Base-by-base conservation (phyloP, 2,797 vertebrate species). In the Sphenopsis melanotis region DNA sequence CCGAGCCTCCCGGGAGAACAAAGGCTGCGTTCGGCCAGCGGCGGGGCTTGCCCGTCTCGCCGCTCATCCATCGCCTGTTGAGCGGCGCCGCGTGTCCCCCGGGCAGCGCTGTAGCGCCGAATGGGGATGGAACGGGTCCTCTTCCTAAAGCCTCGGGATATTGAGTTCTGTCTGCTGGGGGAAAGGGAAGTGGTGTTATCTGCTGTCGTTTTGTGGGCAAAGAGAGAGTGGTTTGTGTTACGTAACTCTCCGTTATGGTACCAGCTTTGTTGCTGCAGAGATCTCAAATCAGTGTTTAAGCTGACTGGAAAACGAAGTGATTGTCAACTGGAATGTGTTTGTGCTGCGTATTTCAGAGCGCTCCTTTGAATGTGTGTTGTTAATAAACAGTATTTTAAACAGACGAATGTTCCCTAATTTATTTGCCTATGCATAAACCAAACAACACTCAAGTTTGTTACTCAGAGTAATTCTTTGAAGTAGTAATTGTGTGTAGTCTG, bases 351-450 rank as follows among this genome's bases (percentile, higher is more conserved):
- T 86, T 87, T 78, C 79, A 42, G 78, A 44, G 32, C 1, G 21
- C 22, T 78, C 32, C 34, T 79, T 78, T 77, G 55, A 72, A 66
- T 66, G 37, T 76, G 50, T 44, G 11, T 46, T 87, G 69, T 61
- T 77, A 90, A 95, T 96, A 96, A 96, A 90, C 36, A 82, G 4
- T 81, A 47, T 85, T 93, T 87, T 72, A 80, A 95, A 90, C 65
- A 36, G 63, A 42, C 52, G 14, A 30, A 61, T 56, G 77, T 77
- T 46, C 80, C 22, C 69, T 49, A 61, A 60, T 95, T 91, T 87
- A 44, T 87, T 69, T 93, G 79, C 29, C 44, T 55, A 0, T 53
- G 41, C 36, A 6, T 65, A 86, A 92, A 65, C 42, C 72, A 94
- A 94, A 68, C 82, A 95, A 79, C 87, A 37, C 80, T 96, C 69